A percentile compares a stretch with the other conserved stretches of the same genome.
These are phyloP conservation scores for Hirundo rustica DNA, from an alignment of 2,797 vertebrate genomes.

Conservation along the genomic window DNA sequence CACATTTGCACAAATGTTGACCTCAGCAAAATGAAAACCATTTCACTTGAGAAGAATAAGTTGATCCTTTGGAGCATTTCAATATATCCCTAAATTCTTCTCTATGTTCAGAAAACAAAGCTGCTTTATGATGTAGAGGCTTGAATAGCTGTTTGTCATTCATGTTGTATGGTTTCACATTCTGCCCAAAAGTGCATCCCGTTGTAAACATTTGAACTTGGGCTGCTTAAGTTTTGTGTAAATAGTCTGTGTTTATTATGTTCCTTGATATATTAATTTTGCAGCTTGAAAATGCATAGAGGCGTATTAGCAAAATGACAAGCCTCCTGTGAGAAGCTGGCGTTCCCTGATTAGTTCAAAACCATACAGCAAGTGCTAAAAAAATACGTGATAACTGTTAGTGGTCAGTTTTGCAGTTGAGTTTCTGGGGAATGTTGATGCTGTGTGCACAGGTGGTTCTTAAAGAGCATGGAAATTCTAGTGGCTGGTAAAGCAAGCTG, in stretches of 20 bases:
- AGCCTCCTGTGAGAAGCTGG: not conserved
- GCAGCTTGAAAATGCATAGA: not conserved
- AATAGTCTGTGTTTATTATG: not conserved
- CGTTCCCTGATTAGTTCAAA: not conserved
- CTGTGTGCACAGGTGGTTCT: not conserved
- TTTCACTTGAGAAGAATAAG: not conserved
- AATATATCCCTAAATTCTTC: not conserved
- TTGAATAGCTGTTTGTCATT: not conserved
- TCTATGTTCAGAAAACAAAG: not conserved
- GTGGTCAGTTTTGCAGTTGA: not conserved
- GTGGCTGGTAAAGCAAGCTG: not conserved
- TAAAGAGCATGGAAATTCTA: not conserved
- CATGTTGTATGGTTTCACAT: not conserved
- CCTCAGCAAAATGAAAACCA: not conserved
- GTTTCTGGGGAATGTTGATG: not conserved
- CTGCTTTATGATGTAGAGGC: not conserved
- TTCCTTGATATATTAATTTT: not conserved
- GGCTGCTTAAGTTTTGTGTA: not conserved
- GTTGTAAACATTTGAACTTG: not conserved
- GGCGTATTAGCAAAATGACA: not conserved
- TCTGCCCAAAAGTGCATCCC: not conserved
- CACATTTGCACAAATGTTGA: rapidly evolving
- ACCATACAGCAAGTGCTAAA: not conserved
- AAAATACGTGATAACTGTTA: rapidly evolving
- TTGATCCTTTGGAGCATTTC: not conserved